Base-by-base conservation (phyloP, 1,140 invertebrate species). In the Ditylenchus dipsaci region DNA sequence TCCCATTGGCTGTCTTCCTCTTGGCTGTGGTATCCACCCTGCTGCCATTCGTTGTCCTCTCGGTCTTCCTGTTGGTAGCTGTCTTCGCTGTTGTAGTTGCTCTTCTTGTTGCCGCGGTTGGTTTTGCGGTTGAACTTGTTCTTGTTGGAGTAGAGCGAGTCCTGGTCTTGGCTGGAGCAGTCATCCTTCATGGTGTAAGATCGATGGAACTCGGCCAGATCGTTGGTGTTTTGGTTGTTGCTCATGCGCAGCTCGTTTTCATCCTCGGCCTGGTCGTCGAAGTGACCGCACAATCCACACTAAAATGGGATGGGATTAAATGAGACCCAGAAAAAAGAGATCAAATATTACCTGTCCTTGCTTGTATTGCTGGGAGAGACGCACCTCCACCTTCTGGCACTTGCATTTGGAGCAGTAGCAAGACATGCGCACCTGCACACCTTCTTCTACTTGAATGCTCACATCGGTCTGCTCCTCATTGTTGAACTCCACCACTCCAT, bases 1-100 rank as follows among this genome's bases (percentile, higher is more conserved):
- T 45, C 33, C 64, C 64, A 26, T 21, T 68, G 60, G 19, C 33
- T 61, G 27, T 68, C 64, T 19, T 68, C 64, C 5, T 47, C 38
- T 42, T 5, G 30, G 56, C 59, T 59, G 17, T 66, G 27, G 64
- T 61, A 68, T 17, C 19, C 45, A 27, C 60, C 61, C 19, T 63
- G 27, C 11, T 68, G 21, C 67, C 59, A 62, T 30, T 65, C 59
- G 19, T 29, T 45, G 9, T 66, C 45, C n/a, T 33, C 23, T 38
- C 42, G 8, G 7, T 62, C 58, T 21, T 66, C 9, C n/a, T 53
- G 45, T 21, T 66, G 65, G 27, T 29, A 53, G 59, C 57, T 68
- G 17, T 67, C 42, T n/a, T 53, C 21, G 27, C 67, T n/a, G n/a
- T n/a, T 47, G 29, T 66, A 19, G 49, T 53, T 53, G n/a, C 23